Percentiles rank a stretch among this genome's conserved stretches.
Conservation (phyloP, 2,888 invertebrate species). For the Dromius quadrimaculatus region DNA sequence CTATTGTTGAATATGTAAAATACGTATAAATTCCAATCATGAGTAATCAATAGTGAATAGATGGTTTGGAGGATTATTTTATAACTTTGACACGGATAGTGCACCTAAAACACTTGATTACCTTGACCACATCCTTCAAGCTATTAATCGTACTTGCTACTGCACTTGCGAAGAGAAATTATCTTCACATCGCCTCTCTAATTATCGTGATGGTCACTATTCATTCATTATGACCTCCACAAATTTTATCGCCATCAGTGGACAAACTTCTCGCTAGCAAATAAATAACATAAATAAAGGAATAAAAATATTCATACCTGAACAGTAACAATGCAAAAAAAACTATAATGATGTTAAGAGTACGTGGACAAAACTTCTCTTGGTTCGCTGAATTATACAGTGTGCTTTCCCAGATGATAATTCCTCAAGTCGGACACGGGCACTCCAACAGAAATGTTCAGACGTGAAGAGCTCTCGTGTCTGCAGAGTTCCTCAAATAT, state of each 20-base stretch:
- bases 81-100: no score
- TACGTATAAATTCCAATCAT: no score
- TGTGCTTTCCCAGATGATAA: constrained; percentile 3
- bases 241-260: no score
- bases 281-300: no score
- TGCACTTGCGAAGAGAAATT: not conserved
- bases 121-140: constrained; percentile 25
- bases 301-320: no score
- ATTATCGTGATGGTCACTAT: not conserved
- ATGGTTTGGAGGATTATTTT: no score
- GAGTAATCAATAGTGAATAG: no score
- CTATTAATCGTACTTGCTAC: not conserved
- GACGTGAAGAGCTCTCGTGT: constrained; percentile 2
- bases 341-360: no score
- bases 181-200: not conserved
- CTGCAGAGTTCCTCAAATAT: constrained; percentile 29
- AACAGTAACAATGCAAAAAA: no score
- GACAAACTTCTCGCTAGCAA: no score
- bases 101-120: not conserved
- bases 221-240: no score
- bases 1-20: no score
- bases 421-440: constrained; percentile 1
- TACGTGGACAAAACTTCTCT: not conserved
- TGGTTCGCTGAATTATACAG: not conserved
- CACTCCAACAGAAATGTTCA: constrained; percentile 1